Conservation (phyloP, 2,888 invertebrate genomes). For the Synergus itoensis region DNA sequence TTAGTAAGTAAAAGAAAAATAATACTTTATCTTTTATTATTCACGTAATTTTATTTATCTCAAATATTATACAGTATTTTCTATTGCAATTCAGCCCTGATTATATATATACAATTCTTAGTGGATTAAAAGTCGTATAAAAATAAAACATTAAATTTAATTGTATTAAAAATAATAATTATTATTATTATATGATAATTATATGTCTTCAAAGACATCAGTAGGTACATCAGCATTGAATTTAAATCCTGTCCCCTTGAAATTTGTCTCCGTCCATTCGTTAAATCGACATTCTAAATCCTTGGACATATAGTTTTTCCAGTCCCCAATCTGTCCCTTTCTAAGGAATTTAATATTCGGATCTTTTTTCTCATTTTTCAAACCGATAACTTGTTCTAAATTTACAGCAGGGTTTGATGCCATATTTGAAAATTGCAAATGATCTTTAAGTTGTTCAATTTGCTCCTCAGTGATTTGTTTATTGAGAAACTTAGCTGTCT, state of each 20-base stretch:
- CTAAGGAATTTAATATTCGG: conserved; percentile 84
- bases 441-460: conserved; percentile 83
- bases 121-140: not conserved
- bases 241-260: conserved; percentile 82
- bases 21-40: no score
- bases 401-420: conserved; percentile 89
- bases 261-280: conserved; percentile 83
- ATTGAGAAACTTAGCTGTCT: conserved; percentile 86
- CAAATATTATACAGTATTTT: not conserved
- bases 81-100: no score
- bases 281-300: conserved; percentile 87
- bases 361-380: conserved; percentile 79
- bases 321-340: conserved; percentile 89
- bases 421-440: conserved; percentile 91
- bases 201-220: conserved; percentile 37
- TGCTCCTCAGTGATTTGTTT: conserved; percentile 84
- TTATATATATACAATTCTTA: not conserved
- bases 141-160: not conserved
- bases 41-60: not conserved
- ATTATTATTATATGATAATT: not conserved
- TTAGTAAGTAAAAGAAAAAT: no score
- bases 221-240: conserved; percentile 77
- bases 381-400: conserved; percentile 82
- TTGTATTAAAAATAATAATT: not conserved
- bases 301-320: conserved; percentile 88